Base-by-base conservation (phyloP, 2,888 invertebrate genomes). In the Anoncus sp. region DNA sequence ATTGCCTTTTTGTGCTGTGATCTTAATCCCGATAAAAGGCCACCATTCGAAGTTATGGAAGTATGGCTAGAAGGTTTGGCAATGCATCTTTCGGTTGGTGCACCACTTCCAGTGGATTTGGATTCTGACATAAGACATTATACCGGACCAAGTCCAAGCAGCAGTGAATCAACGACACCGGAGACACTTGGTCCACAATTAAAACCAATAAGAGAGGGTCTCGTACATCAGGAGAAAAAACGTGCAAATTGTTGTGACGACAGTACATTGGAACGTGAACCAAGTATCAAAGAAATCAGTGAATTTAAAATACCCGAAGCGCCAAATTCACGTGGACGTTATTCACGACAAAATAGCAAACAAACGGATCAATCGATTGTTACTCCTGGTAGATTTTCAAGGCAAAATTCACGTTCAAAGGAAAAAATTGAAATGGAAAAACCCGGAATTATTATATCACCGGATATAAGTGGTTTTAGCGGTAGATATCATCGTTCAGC, bases 1-100 rank as follows among this genome's bases (percentile, higher is more conserved):
- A 94, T 98, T 82, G 98, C 98, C 45, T 98, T 98, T 91, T 92
- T 97, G 27, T 98, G 98, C 90, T 97, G 98, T 89, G 96, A 97
- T 88, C 93, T 98, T 55, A 97, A 97, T 91, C 98, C 98, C 0
- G 98, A 98, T 89, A 94, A 94, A 90, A 96, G 97, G 86, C 98
- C 98, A 0, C 96, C 97, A 0, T 98, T 98, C 92, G 97, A 98
- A 88, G 95, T 96, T 40, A 94, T 97, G 90, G 96, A 97, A 91
- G 94, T 96, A n/a, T 98, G 98, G 98, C 92, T 98, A 66, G 96
- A 97, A 89, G 95, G 95, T 35, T 91, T 97, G 59, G 94, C 95
- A 24, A 94, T 95, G 93, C 95, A 96, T 86, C 91, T 96, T 73
- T 93, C 95, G 0, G 93, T 94, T 14, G 93, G 94, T 1, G 93